These are phyloP conservation scores for Coptodon rendalli DNA, from an alignment of 2,113 vertebrate genomes.

Conservation along the genomic window DNA sequence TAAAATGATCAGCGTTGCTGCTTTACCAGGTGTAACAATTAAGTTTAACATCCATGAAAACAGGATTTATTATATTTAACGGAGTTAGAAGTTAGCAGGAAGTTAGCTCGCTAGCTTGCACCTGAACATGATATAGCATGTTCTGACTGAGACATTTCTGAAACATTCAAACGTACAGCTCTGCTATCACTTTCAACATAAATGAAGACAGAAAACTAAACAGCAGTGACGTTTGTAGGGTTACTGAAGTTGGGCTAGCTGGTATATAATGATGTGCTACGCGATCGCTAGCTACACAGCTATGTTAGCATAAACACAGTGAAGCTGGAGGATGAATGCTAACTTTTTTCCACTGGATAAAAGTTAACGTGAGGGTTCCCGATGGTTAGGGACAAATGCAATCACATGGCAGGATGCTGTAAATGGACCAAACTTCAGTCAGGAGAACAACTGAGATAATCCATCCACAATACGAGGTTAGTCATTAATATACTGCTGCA, in stretches of 20 bases:
- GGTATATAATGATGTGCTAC: rapidly evolving
- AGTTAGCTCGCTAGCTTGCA: background rate
- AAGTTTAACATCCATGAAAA: background rate
- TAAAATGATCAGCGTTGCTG: rapidly evolving
- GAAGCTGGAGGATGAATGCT: background rate
- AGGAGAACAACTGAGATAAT: background rate
- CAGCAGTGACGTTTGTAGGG: background rate
- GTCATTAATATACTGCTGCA: background rate
- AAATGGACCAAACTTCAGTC: background rate
- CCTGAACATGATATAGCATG: background rate
- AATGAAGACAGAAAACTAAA: background rate
- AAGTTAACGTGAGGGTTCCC: background rate
- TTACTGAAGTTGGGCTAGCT: background rate
- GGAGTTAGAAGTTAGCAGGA: background rate
- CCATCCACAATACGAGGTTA: background rate
- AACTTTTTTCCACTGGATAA: background rate
- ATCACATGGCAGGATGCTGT: background rate
- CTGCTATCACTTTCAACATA: too few species aligned
- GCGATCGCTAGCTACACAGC: rapidly evolving
- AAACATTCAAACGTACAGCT: too few species aligned
- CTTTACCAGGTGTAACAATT: background rate
- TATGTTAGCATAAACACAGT: background rate
- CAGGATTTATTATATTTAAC: background rate
- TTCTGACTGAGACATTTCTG: too few species aligned
- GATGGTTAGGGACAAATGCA: too few species aligned